Percentiles rank a stretch among this genome's conserved stretches.
Conservation (phyloP, 2,113 vertebrate genomes). For the Sphyrna mokarran region DNA sequence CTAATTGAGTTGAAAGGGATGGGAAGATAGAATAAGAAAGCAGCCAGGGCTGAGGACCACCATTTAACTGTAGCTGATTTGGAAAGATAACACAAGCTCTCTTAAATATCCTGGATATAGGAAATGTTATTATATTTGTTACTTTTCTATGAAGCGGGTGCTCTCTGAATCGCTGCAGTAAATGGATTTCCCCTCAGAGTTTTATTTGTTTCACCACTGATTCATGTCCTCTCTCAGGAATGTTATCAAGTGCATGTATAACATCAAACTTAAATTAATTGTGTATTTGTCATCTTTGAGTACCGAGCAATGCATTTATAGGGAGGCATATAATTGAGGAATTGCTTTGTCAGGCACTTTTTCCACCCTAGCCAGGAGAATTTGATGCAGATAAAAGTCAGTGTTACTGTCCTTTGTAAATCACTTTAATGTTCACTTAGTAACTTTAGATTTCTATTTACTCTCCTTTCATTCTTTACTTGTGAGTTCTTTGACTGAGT, state of each 20-base stretch:
- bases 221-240: not conserved
- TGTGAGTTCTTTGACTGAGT: not conserved
- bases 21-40: not conserved
- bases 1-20: not conserved
- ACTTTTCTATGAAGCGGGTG: not conserved
- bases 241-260: not conserved
- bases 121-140: not conserved
- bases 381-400: not conserved
- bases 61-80: not conserved
- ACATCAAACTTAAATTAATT: constrained; percentile 21
- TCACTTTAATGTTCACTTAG: not conserved
- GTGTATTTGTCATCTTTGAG: constrained; percentile 15
- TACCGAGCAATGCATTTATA: constrained; percentile 27
- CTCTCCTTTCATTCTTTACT: not conserved
- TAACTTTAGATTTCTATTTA: not conserved
- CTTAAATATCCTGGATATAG: not conserved
- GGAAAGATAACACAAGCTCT: not conserved
- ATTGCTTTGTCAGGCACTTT: not conserved
- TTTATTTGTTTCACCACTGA: constrained; percentile 11
- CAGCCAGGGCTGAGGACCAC: not conserved
- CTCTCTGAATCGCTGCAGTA: not conserved
- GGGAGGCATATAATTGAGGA: constrained; percentile 9
- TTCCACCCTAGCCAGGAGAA: not conserved
- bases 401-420: not conserved
- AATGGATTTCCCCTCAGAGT: not conserved